Percentiles rank a stretch among this genome's conserved stretches.
These are phyloP conservation scores for Drosophila trapezifrons DNA, from an alignment of 1,140 invertebrate species.

Conservation along the genomic window DNA sequence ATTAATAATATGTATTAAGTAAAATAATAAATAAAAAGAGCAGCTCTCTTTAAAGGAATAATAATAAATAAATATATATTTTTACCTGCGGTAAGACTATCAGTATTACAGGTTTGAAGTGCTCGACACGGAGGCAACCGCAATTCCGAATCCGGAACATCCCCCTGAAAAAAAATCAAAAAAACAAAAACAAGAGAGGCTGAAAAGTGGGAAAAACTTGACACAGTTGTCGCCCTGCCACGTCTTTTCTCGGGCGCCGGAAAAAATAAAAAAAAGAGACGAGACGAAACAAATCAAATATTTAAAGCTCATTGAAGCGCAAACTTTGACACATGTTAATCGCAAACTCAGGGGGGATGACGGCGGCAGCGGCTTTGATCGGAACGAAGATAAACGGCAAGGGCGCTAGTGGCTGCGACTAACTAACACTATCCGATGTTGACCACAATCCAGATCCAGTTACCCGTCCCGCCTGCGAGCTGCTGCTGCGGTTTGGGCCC, in stretches of 20 bases:
- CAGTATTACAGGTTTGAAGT: conserved; percentile 42
- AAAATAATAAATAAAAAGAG: too few species aligned
- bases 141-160: conserved; percentile 55
- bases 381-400: conserved; percentile 36
- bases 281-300: conserved; percentile 76
- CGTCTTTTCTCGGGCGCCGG: conserved; percentile 2
- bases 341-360: conserved; percentile 3
- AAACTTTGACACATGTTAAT: conserved; percentile 78
- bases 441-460: conserved; percentile 41
- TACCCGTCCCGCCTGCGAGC: conserved; percentile 27
- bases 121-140: conserved; percentile 44
- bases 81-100: conserved; percentile 38
- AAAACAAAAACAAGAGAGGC: conserved; percentile 1
- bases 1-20: not conserved
- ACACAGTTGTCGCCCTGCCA: conserved; percentile 35
- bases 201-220: conserved; percentile 43
- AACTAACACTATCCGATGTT: conserved; percentile 49
- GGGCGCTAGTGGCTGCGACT: conserved; percentile 37
- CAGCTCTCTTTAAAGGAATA: not conserved
- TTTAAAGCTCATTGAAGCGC: conserved; percentile 80
- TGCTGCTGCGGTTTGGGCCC: conserved; percentile 5
- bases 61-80: conserved; percentile 30
- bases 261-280: not conserved
- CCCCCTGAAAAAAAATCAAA: conserved; percentile 4
- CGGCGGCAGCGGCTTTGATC: conserved; percentile 33